These are phyloP conservation scores for Aporophyla nigra DNA, from an alignment of 2,888 invertebrate genomes.

Conservation along the genomic window DNA sequence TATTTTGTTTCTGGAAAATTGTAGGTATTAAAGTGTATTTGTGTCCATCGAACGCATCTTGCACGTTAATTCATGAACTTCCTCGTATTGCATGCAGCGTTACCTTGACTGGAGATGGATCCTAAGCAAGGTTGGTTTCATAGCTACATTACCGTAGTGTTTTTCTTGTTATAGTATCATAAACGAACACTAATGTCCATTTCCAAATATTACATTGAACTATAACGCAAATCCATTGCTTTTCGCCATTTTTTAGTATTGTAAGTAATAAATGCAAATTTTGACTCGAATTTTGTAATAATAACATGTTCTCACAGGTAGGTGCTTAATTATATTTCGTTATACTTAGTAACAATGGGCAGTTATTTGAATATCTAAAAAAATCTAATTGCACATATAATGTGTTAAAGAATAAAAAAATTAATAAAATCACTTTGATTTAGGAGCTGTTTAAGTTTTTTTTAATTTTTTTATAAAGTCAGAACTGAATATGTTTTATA, in stretches of 20 bases:
- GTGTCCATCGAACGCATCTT: slow-evolving; percentile 70
- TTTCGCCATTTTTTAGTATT: slow-evolving; percentile 24
- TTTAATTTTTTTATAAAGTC: background rate
- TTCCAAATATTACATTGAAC: slow-evolving; percentile 15
- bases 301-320: slow-evolving; percentile 1
- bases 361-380: background rate
- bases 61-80: slow-evolving; percentile 82
- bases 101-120: slow-evolving; percentile 87
- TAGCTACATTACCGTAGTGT: slow-evolving; percentile 69
- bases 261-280: slow-evolving; percentile 10
- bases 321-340: background rate
- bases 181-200: slow-evolving; percentile 30
- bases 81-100: slow-evolving; percentile 90
- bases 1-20: slow-evolving; percentile 57
- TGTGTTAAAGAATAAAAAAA: background rate
- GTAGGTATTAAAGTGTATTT: slow-evolving; percentile 57
- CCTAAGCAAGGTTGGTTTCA: slow-evolving; percentile 88
- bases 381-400: background rate
- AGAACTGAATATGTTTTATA: background rate
- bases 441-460: background rate
- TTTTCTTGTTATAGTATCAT: slow-evolving; percentile 45
- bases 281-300: slow-evolving; percentile 10
- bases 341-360: background rate
- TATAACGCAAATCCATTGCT: slow-evolving; percentile 47
- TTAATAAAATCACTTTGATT: background rate